Evolutionary conservation across 2,113 vertebrate species (phyloP), one percentile per base, ranked within the genome.

Genomic region (Polypterus bichir): DNA sequence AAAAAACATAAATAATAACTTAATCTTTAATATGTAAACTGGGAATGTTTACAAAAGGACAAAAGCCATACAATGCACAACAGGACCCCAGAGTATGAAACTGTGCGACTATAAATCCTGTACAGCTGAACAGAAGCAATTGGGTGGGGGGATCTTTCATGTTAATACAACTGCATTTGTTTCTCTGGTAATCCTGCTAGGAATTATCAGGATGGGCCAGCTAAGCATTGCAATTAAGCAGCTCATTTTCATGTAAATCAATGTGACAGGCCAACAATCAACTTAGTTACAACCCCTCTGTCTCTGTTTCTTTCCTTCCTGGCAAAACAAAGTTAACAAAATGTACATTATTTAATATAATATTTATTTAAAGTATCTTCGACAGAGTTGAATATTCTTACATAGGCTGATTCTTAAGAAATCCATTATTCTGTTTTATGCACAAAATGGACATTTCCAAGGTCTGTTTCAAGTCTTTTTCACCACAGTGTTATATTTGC

Each of bases 191-290:
- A 77, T 77, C 70, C 76, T 66, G 66, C 73, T 77, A 71, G 67
- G 70, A 73, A 83, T 81, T 86, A 85, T 83, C 79, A 71, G 79
- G 73, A 73, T 65, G 66, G 68, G 67, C 69, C 79, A 79, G 83
- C 79, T 84, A 86, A 86, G 78, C 82, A 83, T 77, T 76, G 77
- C 78, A 86, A 86, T 88, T 86, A 86, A 77, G 65, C 68, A 45
- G 47, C 68, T 76, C 85, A 27, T 86, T 86, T 81, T 83, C 74
- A 86, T 83, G 82, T 81, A 85, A 84, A 88, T 85, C 77, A 74
- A 71, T 76, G 71, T 82, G 81, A 84, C 79, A 79, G 81, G 80
- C 80, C 79, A 81, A 84, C 82, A 88, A 83, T 85, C 80, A 81
- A 27, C 71, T 77, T 77, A 66, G 80, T 77, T 83, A 76, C 76